phyloP scores from a whole-genome alignment of 2,113 vertebrate species.

The Furnarius figulus region DNA sequence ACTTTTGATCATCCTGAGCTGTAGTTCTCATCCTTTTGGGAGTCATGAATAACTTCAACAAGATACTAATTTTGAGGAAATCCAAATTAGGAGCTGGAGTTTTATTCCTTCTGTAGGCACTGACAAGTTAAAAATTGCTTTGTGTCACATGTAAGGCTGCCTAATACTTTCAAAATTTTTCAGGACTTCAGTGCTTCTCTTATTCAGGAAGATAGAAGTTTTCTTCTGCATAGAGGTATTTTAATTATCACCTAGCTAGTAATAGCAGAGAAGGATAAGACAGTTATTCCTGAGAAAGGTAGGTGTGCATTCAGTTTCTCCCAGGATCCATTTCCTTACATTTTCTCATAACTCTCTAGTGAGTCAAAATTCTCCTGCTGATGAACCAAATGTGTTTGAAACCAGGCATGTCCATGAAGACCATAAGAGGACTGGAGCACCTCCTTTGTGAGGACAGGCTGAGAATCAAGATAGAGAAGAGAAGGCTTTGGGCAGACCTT shows the following conservation, averaged over 20 bases:
- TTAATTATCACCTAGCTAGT: neutral
- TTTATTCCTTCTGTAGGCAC: neutral
- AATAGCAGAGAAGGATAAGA: neutral
- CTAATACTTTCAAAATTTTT: neutral
- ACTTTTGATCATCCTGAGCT: neutral
- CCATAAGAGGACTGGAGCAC: neutral
- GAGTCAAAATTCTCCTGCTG: neutral
- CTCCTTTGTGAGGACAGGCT: neutral
- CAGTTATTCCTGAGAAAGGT: neutral
- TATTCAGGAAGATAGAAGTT: neutral
- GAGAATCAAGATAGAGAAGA: neutral
- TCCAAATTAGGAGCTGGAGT: neutral
- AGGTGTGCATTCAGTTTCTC: neutral
- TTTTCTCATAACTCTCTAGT: neutral
- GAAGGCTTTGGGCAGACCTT: neutral
- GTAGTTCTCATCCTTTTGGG: neutral
- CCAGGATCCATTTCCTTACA: neutral
- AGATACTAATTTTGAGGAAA: neutral
- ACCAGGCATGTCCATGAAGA: neutral
- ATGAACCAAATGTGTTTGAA: neutral
- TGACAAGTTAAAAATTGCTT: neutral
- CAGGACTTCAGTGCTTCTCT: neutral
- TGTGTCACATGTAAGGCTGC: neutral
- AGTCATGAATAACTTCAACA: neutral
- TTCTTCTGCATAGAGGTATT: neutral